Conservation (phyloP, 64 coral and sea anemone species). For the Anthopleura sola region DNA sequence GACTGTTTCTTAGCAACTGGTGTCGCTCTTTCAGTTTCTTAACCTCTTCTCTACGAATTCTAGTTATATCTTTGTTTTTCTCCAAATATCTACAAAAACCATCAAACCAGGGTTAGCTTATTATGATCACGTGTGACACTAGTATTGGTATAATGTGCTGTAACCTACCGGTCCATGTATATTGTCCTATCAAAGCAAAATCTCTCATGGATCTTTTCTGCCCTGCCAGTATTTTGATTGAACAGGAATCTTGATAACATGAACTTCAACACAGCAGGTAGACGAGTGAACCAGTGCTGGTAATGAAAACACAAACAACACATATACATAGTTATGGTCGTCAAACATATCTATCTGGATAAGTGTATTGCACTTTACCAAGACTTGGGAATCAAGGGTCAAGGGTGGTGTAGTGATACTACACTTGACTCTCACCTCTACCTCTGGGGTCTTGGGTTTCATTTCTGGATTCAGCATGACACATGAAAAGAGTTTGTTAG, state of each 20-base stretch:
- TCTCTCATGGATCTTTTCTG: constrained; percentile 92
- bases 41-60: constrained; percentile 69
- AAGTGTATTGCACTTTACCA: too few species aligned
- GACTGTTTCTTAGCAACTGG: constrained; percentile 51
- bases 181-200: constrained; percentile 77
- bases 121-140: too few species aligned
- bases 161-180: constrained; percentile 84
- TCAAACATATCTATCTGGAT: too few species aligned
- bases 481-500: neutral
- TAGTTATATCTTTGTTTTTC: constrained; percentile 71
- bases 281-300: constrained; percentile 84
- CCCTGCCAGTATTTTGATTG: constrained; percentile 65
- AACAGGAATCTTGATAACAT: constrained; percentile 90
- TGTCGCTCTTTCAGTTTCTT: constrained; percentile 80
- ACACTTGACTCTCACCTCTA: too few species aligned
- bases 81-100: constrained; percentile 68
- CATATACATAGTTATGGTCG: too few species aligned
- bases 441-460: too few species aligned
- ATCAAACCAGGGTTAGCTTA: too few species aligned
- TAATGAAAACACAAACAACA: neutral
- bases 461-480: too few species aligned
- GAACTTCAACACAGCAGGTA: constrained; percentile 82
- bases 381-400: too few species aligned
- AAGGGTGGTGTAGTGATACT: too few species aligned
- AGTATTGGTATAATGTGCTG: too few species aligned